Evolutionary conservation across 2,888 invertebrate genomes (phyloP).

Genomic region (Drosophila merina): DNA sequence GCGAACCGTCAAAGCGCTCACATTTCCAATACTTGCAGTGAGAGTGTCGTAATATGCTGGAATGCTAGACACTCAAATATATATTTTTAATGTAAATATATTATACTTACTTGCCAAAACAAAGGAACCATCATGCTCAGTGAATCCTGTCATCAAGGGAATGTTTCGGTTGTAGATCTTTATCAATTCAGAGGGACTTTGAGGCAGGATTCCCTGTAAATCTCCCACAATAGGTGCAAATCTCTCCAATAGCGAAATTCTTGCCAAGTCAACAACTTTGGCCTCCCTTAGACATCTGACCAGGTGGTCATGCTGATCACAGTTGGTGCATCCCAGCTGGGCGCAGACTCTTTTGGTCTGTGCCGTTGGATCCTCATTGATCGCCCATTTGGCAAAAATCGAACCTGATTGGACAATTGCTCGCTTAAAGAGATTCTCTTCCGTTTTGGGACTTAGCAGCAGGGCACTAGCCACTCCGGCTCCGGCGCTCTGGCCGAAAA

Average conservation of each 20-base stretch:
- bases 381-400: slow-evolving; percentile 84
- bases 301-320: slow-evolving; percentile 35
- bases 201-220: slow-evolving; percentile 67
- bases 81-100: too few relatives aligned
- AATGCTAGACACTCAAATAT: too few relatives aligned
- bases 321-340: slow-evolving; percentile 46
- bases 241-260: slow-evolving; percentile 49
- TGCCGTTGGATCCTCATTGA: slow-evolving; percentile 81
- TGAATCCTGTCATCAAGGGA: slow-evolving; percentile 84
- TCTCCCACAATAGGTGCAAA: slow-evolving; percentile 74
- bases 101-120: slow-evolving; percentile 82
- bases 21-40: slow-evolving; percentile 30
- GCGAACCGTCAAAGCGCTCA: slow-evolving; percentile 66
- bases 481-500: slow-evolving; percentile 86
- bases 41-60: slow-evolving; percentile 59
- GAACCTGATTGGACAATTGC: slow-evolving; percentile 86
- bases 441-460: slow-evolving; percentile 83
- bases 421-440: slow-evolving; percentile 82
- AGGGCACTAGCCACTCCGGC: slow-evolving; percentile 84
- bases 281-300: slow-evolving; percentile 48
- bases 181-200: slow-evolving; percentile 61
- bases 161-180: slow-evolving; percentile 69
- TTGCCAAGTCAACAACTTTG: slow-evolving; percentile 44
- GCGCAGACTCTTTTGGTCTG: slow-evolving; percentile 66
- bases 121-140: slow-evolving; percentile 85